Evolutionary conservation across 2,797 vertebrate species (phyloP).

Genomic region (Gephyroberyx darwinii): DNA sequence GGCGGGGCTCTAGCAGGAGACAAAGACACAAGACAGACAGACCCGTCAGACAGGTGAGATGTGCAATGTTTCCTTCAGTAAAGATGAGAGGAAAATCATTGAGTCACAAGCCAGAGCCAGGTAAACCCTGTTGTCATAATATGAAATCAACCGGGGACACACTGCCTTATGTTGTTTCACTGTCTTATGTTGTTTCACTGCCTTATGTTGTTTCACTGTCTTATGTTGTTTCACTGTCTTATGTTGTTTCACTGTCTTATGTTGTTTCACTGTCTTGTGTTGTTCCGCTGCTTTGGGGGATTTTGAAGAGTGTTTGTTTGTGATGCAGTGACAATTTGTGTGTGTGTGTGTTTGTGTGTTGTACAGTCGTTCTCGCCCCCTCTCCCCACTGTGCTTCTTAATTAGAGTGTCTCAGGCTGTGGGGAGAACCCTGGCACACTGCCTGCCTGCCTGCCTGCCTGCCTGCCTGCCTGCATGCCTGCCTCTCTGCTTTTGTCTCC

Average conservation of each 20-base stretch:
- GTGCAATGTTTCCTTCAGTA: constrained; percentile 57
- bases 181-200: constrained; percentile 7
- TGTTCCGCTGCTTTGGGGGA: constrained; percentile 7
- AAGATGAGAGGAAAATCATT: constrained; percentile 73
- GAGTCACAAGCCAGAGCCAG: constrained; percentile 68
- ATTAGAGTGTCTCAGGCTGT: constrained; percentile 77
- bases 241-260: not conserved
- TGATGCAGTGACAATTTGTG: constrained; percentile 17
- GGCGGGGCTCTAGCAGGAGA: constrained; percentile 8
- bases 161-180: constrained; percentile 10
- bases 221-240: constrained; percentile 15
- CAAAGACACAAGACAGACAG: constrained; percentile 31
- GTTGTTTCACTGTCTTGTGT: constrained; percentile 21
- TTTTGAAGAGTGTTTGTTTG: constrained; percentile 13
- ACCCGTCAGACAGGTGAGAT: constrained; percentile 42
- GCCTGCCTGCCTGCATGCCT: constrained; percentile 35
- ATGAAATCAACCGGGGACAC: not conserved
- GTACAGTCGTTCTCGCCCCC: constrained; percentile 54
- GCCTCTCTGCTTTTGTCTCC: constrained; percentile 20
- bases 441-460: constrained; percentile 26
- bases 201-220: constrained; percentile 7
- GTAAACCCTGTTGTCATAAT: constrained; percentile 3
- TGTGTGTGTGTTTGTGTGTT: constrained; percentile 19
- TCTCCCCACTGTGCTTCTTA: constrained; percentile 76
- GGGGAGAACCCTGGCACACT: constrained; percentile 71